Conservation (phyloP, 2,888 invertebrate genomes). For the Papilio gigon region DNA sequence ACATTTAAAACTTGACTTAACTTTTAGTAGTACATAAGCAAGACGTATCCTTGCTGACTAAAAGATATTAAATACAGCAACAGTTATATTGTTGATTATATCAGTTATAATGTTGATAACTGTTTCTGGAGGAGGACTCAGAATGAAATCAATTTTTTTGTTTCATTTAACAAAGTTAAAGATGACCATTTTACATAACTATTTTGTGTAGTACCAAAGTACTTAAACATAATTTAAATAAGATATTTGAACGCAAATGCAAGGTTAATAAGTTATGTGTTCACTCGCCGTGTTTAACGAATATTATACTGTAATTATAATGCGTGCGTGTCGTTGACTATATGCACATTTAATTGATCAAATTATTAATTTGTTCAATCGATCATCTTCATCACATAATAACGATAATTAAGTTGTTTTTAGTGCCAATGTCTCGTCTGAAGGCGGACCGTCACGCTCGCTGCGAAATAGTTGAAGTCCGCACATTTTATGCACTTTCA, state of each 20-base stretch:
- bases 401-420: slow-evolving; percentile 20
- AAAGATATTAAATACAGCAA: too few species aligned
- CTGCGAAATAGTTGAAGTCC: slow-evolving; percentile 18
- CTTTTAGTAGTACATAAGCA: slow-evolving; percentile 3
- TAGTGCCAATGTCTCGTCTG: slow-evolving; percentile 6
- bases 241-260: too few species aligned
- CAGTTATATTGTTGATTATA: too few species aligned
- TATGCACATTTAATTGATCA: background rate
- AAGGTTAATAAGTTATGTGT: background rate
- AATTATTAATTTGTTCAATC: slow-evolving; percentile 6
- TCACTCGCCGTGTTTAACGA: background rate
- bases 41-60: background rate
- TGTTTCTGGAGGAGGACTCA: too few species aligned
- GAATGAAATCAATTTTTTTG: too few species aligned
- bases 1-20: slow-evolving; percentile 4
- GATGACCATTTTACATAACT: too few species aligned
- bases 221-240: too few species aligned
- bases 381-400: slow-evolving; percentile 16
- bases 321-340: slow-evolving; percentile 1
- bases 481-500: slow-evolving; percentile 5
- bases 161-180: too few species aligned
- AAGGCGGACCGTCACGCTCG: slow-evolving; percentile 14
- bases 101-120: too few species aligned
- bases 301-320: slow-evolving; percentile 2
- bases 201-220: too few species aligned